Evolutionary conservation across 1,140 invertebrate genomes (phyloP).

Genomic region (Plodia interpunctella): DNA sequence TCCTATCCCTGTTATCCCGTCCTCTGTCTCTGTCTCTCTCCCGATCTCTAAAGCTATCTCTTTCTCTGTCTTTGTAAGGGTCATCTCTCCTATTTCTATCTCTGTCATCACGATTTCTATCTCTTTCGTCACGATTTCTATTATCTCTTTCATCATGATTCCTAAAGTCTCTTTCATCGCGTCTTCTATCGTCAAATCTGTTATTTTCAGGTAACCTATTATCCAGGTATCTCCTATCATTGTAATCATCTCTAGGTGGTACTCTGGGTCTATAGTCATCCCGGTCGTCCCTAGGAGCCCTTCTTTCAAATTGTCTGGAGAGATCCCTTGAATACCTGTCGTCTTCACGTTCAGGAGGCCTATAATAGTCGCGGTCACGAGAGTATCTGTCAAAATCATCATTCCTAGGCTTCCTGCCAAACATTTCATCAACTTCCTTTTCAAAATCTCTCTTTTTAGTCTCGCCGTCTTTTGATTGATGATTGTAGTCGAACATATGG

Average conservation of each 20-base stretch:
- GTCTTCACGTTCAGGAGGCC: not conserved
- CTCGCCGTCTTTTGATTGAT: constrained; percentile 71
- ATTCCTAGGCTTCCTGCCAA: constrained; percentile 38
- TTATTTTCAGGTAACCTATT: constrained; percentile 30
- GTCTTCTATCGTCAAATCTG: constrained; percentile 47
- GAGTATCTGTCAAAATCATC: constrained; percentile 22
- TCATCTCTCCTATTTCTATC: constrained; percentile 55
- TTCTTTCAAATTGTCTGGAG: constrained; percentile 38
- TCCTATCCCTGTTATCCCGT: constrained; percentile 30
- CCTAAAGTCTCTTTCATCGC: constrained; percentile 45
- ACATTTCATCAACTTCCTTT: constrained; percentile 57
- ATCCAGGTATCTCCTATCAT: constrained; percentile 28
- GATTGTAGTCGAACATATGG: constrained; percentile 80
- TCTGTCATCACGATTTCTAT: constrained; percentile 58
- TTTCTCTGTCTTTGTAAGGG: constrained; percentile 37
- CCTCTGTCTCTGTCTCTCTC: constrained; percentile 27
- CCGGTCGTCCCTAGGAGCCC: constrained; percentile 30
- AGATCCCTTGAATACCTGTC: constrained; percentile 29
- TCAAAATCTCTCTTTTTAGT: constrained; percentile 53
- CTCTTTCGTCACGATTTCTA: no score
- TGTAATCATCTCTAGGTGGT: constrained; percentile 32
- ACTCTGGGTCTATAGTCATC: constrained; percentile 31
- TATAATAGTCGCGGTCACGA: constrained; percentile 23
- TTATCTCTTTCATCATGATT: constrained; percentile 59
- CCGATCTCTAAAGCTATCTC: constrained; percentile 37